Evolutionary conservation across 1,140 invertebrate genomes (phyloP).

Genomic region (Himalopsyche phryganea): DNA sequence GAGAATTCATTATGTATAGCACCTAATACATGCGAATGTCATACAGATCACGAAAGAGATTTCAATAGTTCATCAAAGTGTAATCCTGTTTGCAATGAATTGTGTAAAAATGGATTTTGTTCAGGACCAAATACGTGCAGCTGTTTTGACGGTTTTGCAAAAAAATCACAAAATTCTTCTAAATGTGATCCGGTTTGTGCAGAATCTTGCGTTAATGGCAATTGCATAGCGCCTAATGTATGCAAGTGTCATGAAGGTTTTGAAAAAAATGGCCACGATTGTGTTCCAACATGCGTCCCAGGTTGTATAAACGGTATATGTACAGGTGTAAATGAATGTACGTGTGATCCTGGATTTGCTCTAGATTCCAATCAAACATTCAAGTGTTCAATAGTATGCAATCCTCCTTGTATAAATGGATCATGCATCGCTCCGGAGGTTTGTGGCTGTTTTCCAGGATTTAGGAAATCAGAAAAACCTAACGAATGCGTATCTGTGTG

Average conservation of each 20-base stretch:
- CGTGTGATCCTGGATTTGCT: conserved; percentile 35
- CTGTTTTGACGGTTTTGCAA: conserved; percentile 29
- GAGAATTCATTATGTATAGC: conserved; percentile 43
- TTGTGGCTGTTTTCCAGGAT: no score
- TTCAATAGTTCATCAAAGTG: conserved; percentile 34
- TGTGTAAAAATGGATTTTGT: conserved; percentile 48
- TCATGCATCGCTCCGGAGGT: background rate
- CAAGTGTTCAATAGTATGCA: conserved; percentile 9
- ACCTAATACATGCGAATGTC: conserved; percentile 45
- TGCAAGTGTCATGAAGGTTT: conserved; percentile 7
- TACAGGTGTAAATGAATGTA: conserved; percentile 36
- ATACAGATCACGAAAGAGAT: background rate
- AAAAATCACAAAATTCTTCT: background rate
- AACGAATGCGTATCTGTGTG: no score
- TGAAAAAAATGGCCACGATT: background rate
- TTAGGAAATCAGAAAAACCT: no score
- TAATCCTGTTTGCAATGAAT: conserved; percentile 41
- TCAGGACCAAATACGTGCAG: conserved; percentile 46
- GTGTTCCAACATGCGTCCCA: background rate
- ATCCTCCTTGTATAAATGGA: conserved; percentile 12
- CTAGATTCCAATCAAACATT: background rate
- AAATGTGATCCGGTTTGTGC: conserved; percentile 46
- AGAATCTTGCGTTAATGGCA: conserved; percentile 44
- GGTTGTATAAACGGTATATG: conserved; percentile 5
- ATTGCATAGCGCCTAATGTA: conserved; percentile 46